Percentiles rank a stretch among this genome's conserved stretches.
These are phyloP conservation scores for Cotesia glomerata DNA, from an alignment of 1,140 invertebrate genomes.

Conservation along the genomic window DNA sequence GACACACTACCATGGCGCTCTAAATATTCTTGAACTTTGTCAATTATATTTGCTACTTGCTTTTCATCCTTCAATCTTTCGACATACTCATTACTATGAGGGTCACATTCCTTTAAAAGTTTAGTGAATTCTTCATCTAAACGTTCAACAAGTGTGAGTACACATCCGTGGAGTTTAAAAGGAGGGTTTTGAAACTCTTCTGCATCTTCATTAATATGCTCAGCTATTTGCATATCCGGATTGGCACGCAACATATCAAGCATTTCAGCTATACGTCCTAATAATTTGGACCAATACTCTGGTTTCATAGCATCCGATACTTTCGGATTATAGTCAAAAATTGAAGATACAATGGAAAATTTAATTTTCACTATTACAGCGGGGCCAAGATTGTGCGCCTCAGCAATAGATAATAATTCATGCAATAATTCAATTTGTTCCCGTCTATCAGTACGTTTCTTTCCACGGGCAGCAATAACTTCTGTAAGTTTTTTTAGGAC, in stretches of 20 bases:
- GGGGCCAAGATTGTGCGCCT: conserved; percentile 85
- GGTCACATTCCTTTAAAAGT: conserved; percentile 95
- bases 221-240: conserved; percentile 78
- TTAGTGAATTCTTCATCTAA: conserved; percentile 98
- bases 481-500: conserved; percentile 95
- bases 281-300: conserved; percentile 88
- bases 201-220: conserved; percentile 87
- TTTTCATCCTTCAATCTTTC: conserved; percentile 95
- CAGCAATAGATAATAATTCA: conserved; percentile 85
- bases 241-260: conserved; percentile 72
- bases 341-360: conserved; percentile 91
- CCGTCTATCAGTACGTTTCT: conserved; percentile 89
- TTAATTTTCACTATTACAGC: conserved; percentile 91
- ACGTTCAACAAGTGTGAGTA: conserved; percentile 89
- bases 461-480: conserved; percentile 93
- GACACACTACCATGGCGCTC: conserved; percentile 79
- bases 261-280: conserved; percentile 79
- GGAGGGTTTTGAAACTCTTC: conserved; percentile 85
- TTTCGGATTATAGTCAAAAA: conserved; percentile 98
- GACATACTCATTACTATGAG: conserved; percentile 98
- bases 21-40: conserved; percentile 88
- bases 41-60: conserved; percentile 87
- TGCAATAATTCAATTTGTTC: conserved; percentile 92
- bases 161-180: conserved; percentile 82
- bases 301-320: conserved; percentile 97